Conservation (phyloP, 2,888 invertebrate genomes). For the Parnassius glacialis region DNA sequence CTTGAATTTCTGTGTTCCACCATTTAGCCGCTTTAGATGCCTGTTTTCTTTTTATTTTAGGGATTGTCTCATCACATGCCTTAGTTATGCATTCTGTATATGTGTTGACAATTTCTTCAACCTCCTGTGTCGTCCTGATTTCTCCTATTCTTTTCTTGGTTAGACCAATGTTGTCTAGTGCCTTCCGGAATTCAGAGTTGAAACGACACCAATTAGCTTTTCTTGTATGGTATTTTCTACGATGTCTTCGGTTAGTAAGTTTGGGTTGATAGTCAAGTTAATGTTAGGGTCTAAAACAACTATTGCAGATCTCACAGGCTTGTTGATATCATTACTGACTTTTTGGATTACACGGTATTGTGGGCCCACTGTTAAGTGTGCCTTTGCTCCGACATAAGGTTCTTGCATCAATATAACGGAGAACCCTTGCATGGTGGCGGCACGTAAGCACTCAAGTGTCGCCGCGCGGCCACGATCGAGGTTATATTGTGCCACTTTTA, state of each 20-base stretch:
- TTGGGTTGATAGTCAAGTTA: background rate
- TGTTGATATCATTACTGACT: background rate
- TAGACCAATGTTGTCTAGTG: no score
- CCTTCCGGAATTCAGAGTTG: no score
- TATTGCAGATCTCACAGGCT: background rate
- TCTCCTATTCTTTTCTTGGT: no score
- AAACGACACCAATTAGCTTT: no score
- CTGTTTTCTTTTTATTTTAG: no score
- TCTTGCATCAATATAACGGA: background rate
- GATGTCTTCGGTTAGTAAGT: background rate
- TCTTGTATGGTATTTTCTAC: background rate
- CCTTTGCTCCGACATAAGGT: background rate
- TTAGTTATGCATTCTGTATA: no score
- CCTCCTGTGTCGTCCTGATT: no score
- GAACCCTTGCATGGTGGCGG: background rate
- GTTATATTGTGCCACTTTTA: no score
- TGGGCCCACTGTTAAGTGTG: background rate
- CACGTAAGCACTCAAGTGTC: background rate
- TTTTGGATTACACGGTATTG: background rate
- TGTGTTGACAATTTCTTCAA: no score
- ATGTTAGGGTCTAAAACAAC: background rate
- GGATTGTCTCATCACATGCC: no score
- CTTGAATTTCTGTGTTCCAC: no score
- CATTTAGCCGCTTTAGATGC: no score
- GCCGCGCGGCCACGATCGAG: background rate